These are phyloP conservation scores for Limosa lapponica DNA, from an alignment of 2,797 vertebrate species.

Conservation along the genomic window DNA sequence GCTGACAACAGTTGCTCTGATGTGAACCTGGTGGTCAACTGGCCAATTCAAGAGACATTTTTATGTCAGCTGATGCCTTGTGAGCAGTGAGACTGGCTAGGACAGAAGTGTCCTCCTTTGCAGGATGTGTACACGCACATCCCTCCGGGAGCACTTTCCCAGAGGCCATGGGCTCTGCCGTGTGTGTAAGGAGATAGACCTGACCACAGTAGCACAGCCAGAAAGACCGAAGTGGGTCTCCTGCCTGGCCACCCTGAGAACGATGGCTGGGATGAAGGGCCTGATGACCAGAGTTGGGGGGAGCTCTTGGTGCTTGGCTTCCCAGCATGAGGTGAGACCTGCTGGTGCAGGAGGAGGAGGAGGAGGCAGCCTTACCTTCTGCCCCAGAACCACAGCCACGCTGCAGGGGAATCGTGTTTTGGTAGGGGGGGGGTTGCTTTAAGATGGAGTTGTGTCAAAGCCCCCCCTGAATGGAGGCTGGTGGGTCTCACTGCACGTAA, in stretches of 20 bases:
- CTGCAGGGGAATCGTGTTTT: neutral
- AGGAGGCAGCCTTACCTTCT: neutral
- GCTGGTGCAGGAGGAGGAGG: neutral
- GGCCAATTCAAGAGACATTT: neutral
- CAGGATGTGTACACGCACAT: fast-evolving
- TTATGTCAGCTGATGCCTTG: neutral
- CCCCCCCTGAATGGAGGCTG: neutral
- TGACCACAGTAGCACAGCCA: neutral
- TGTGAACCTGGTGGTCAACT: neutral
- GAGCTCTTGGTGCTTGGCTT: neutral
- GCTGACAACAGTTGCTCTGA: neutral
- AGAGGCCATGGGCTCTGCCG: neutral
- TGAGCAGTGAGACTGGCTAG: neutral
- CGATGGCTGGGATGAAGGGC: neutral
- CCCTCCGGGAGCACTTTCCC: neutral
- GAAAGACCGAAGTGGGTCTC: neutral
- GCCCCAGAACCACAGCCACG: neutral
- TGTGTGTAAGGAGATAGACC: neutral
- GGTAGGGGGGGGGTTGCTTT: neutral
- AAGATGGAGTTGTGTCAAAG: neutral
- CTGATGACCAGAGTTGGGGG: too few species aligned
- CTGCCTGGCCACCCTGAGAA: neutral
- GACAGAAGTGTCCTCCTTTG: neutral
- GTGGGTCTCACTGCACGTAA: neutral
- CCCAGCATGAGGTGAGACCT: neutral